Conservation (phyloP, 2,113 vertebrate species). For the Microtus montanus region DNA sequence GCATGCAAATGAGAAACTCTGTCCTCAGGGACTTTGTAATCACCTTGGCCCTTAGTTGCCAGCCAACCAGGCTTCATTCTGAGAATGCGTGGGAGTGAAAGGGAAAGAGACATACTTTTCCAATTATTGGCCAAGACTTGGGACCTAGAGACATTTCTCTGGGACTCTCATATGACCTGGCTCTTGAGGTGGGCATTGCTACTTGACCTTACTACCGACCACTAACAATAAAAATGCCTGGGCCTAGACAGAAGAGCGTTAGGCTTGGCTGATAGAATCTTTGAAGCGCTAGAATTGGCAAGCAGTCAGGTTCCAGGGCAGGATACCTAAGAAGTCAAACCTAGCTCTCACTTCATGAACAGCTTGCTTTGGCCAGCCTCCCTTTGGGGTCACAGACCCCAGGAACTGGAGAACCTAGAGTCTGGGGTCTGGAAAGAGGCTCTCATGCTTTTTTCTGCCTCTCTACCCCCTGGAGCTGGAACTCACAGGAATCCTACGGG, state of each 20-base stretch:
- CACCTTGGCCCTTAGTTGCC: neutral
- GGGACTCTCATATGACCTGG: neutral
- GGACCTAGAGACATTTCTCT: neutral
- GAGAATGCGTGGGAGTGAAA: neutral
- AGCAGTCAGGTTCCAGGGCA: neutral
- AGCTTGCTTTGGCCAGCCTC: constrained; percentile 1
- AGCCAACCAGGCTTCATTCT: neutral
- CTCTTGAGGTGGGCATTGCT: neutral
- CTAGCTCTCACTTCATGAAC: neutral
- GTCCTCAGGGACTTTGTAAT: constrained; percentile 50
- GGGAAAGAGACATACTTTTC: neutral
- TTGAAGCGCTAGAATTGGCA: neutral
- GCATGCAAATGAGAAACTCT: constrained; percentile 20
- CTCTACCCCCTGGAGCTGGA: neutral
- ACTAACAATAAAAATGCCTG: neutral
- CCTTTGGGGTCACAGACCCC: neutral
- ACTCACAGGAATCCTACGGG: neutral
- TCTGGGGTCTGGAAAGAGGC: neutral
- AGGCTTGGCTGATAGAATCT: neutral
- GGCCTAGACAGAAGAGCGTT: neutral
- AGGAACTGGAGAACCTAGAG: neutral
- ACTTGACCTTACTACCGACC: neutral
- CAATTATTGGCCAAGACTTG: neutral
- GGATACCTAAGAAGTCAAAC: neutral
- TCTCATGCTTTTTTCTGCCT: neutral